Base-by-base conservation (phyloP, 2,888 invertebrate genomes). In the Subacronicta megacephala region DNA sequence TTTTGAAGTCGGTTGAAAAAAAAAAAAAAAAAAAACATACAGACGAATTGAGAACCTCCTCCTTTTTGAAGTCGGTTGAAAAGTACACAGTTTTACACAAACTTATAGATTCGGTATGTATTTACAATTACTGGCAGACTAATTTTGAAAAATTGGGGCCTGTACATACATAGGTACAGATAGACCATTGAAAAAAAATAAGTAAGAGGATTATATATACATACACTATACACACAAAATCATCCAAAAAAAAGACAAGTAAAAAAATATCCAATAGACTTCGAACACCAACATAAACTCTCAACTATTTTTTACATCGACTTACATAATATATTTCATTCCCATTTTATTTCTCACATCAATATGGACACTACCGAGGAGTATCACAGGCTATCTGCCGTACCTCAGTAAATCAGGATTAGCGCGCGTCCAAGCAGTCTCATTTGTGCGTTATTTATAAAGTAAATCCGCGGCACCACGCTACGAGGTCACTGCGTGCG, bases 381-480 rank as follows among this genome's bases (percentile, higher is more conserved):
- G 57, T 72, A 68, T 64, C 72, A 54, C 66, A 53, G 49, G 66
- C 71, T 62, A 65, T 72, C 82, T 71, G 83, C 73, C 87, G 89
- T 80, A 79, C 72, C 83, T 80, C 87, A 75, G 85, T 93, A 92
- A 93, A 93, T 93, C 93, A 93, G 91, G 91, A 90, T 93, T 93
- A 93, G 83, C 78, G 57, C 71, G 77, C 75, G 79, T 72, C 85
- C 87, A 85, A 85, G 84, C 83, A 86, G 87, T 61, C 89, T 90
- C 91, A 88, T 93, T 92, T 90, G 84, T 83, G 82, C 58, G 89
- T 91, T 91, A 93, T 93, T 92, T 92, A 92, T 92, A 90, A 83
- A 87, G 82, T 84, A 87, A 88, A 88, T 84, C 86, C 84, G 77
- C 74, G 64, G 70, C 73, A 69, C 74, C 67, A 46, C 66, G 65